These are phyloP conservation scores for Cydia splendana DNA, from an alignment of 1,140 invertebrate species.

Conservation along the genomic window DNA sequence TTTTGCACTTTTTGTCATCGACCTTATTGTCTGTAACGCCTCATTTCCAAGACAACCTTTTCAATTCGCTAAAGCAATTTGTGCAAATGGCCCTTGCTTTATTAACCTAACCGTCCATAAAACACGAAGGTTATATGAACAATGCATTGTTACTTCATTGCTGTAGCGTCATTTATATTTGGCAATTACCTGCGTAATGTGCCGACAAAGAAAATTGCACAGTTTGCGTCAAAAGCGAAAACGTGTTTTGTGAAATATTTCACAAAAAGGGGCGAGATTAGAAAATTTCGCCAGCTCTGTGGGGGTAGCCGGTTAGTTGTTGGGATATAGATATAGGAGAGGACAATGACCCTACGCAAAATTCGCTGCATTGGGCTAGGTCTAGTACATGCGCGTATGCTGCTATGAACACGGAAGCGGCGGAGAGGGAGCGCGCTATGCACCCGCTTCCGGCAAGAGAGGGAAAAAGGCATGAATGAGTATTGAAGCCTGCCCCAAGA, in stretches of 20 bases:
- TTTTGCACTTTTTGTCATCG: slow-evolving; percentile 29
- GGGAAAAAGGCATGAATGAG: slow-evolving; percentile 78
- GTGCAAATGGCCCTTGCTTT: slow-evolving; percentile 61
- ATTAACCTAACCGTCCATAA: slow-evolving; percentile 51
- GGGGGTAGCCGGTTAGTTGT: slow-evolving; percentile 37
- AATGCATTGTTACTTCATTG: slow-evolving; percentile 23
- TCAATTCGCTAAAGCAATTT: slow-evolving; percentile 62
- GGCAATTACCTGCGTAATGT: slow-evolving; percentile 32
- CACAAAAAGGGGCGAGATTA: slow-evolving; percentile 37
- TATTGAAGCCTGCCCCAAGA: slow-evolving; percentile 76
- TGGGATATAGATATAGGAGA: slow-evolving; percentile 67
- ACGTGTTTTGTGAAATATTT: slow-evolving; percentile 36
- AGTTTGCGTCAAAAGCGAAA: slow-evolving; percentile 53
- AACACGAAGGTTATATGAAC: slow-evolving; percentile 47
- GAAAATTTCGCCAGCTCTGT: slow-evolving; percentile 45
- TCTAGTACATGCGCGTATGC: slow-evolving; percentile 77
- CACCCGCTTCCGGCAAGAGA: slow-evolving; percentile 57
- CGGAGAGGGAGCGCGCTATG: slow-evolving; percentile 66
- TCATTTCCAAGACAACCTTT: slow-evolving; percentile 41
- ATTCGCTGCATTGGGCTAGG: slow-evolving; percentile 80
- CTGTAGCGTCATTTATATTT: slow-evolving; percentile 23
- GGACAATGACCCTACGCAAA: slow-evolving; percentile 80
- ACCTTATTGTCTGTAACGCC: slow-evolving; percentile 22
- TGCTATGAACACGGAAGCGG: slow-evolving; percentile 69
- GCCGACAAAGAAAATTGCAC: slow-evolving; percentile 54